Conservation (phyloP, 2,797 vertebrate genomes). For the Tragopan temminckii region DNA sequence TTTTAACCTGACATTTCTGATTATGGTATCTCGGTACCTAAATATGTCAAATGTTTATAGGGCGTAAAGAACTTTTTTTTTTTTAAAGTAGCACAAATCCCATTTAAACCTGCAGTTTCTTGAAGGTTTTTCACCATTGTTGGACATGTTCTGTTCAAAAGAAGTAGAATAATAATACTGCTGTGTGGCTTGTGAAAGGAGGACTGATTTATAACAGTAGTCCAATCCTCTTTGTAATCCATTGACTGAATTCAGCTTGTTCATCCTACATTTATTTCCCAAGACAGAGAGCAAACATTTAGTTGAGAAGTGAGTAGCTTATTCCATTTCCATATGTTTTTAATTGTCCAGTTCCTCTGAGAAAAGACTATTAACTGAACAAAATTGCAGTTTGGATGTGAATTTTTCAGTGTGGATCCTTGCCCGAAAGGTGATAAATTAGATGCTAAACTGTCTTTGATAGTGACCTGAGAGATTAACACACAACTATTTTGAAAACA, state of each 20-base stretch:
- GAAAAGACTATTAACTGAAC: slow-evolving; percentile 69
- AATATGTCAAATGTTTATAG: slow-evolving; percentile 49
- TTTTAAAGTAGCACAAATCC: slow-evolving; percentile 23
- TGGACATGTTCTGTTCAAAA: neutral
- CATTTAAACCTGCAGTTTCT: slow-evolving; percentile 15
- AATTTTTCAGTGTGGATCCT: slow-evolving; percentile 68
- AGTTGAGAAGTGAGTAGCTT: slow-evolving; percentile 60
- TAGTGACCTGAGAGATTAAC: slow-evolving; percentile 70
- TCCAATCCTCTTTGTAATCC: slow-evolving; percentile 25
- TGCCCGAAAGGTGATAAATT: slow-evolving; percentile 76
- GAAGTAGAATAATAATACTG: neutral
- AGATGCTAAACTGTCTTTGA: slow-evolving; percentile 68
- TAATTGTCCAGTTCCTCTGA: slow-evolving; percentile 71
- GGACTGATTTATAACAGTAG: slow-evolving; percentile 42
- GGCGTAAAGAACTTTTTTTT: neutral
- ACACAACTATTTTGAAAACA: slow-evolving; percentile 64
- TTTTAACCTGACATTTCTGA: slow-evolving; percentile 66
- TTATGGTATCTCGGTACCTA: slow-evolving; percentile 56
- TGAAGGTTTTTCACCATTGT: slow-evolving; percentile 17
- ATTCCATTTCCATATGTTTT: slow-evolving; percentile 69
- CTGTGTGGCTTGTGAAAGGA: slow-evolving; percentile 25
- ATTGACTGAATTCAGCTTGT: slow-evolving; percentile 53
- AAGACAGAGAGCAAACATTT: slow-evolving; percentile 50
- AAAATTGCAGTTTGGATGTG: slow-evolving; percentile 74
- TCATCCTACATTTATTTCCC: slow-evolving; percentile 62